phyloP scores from a whole-genome alignment of 2,113 vertebrate species.

The Diphyllodes magnificus region DNA sequence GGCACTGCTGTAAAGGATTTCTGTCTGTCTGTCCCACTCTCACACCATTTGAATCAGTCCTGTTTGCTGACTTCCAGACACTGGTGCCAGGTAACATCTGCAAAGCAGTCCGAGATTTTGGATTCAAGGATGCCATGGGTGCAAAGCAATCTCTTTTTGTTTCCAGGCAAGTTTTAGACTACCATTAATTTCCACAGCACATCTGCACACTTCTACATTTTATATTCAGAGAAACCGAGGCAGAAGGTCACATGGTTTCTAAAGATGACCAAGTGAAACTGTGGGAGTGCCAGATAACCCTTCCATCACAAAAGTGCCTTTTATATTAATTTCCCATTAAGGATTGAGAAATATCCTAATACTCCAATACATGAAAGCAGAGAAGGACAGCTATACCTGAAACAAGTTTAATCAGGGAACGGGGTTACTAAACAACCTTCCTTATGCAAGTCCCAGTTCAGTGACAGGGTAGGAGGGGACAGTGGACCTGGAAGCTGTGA shows the following conservation, averaged over 20 bases:
- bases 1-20: background rate
- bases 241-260: background rate
- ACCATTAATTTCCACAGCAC: background rate
- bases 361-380: background rate
- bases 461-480: background rate
- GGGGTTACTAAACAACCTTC: background rate
- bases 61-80: background rate
- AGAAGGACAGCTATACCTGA: background rate
- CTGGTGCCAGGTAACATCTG: background rate
- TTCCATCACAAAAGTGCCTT: background rate
- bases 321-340: background rate
- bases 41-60: background rate
- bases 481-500: background rate
- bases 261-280: background rate
- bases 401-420: background rate
- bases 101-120: background rate
- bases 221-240: background rate
- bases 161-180: background rate
- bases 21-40: background rate
- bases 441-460: background rate
- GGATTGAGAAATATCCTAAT: background rate
- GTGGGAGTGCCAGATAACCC: background rate
- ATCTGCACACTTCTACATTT: background rate
- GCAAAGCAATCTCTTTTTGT: background rate
- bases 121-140: background rate